phyloP scores from a whole-genome alignment of 2,888 invertebrate genomes.

The Carcina quercana region DNA sequence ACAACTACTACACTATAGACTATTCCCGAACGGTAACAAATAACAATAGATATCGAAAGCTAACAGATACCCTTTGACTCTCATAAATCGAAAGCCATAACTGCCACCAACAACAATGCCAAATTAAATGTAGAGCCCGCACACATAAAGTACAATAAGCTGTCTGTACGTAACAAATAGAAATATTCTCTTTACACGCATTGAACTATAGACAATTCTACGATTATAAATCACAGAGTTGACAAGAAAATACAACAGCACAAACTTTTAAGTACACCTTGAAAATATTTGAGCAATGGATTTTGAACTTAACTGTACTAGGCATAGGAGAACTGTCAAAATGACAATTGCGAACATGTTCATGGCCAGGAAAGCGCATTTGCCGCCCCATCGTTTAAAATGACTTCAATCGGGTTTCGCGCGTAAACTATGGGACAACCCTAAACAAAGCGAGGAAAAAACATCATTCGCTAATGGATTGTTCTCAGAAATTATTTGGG shows the following conservation, averaged over 20 bases:
- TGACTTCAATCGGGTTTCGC: conserved; percentile 61
- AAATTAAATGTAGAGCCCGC: conserved; percentile 65
- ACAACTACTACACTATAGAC: too few relatives aligned
- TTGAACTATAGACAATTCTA: conserved; percentile 65
- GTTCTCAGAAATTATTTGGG: conserved; percentile 72
- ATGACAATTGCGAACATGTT: conserved; percentile 6
- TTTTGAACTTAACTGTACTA: conserved; percentile 19
- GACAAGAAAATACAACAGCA: conserved; percentile 58
- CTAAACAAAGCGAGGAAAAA: conserved; percentile 62
- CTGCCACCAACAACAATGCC: conserved; percentile 55
- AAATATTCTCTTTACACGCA: conserved; percentile 67
- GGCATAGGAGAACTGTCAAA: conserved; percentile 16
- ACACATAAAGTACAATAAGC: conserved; percentile 52
- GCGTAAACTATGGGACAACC: conserved; percentile 69
- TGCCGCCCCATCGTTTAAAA: conserved; percentile 66
- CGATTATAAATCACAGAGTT: conserved; percentile 65
- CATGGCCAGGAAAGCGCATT: conserved; percentile 33
- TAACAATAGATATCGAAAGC: too few relatives aligned
- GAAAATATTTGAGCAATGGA: conserved; percentile 13
- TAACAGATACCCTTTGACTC: conserved; percentile 35
- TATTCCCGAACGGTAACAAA: too few relatives aligned
- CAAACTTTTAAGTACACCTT: conserved; percentile 25
- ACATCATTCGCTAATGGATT: conserved; percentile 68
- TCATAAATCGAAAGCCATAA: conserved; percentile 55
- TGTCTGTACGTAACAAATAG: conserved; percentile 50